phyloP scores from a whole-genome alignment of 2,888 invertebrate genomes.

The Meghimatium bilineatum region DNA sequence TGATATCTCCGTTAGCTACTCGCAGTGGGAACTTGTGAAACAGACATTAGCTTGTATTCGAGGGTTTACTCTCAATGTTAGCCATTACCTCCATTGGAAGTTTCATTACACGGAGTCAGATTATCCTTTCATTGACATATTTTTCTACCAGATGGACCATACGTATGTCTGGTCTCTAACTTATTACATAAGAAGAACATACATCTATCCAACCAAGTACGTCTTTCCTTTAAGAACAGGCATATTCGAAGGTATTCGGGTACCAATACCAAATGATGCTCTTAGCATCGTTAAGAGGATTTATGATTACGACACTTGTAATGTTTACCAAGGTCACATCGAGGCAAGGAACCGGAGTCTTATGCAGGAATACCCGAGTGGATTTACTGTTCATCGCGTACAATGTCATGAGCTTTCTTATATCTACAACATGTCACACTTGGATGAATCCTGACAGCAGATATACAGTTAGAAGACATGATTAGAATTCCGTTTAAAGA shows the following conservation, averaged over 20 bases:
- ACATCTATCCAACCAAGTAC: constrained; percentile 5
- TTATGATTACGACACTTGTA: constrained; percentile 23
- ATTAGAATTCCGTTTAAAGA: too few species aligned
- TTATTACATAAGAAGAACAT: constrained; percentile 26
- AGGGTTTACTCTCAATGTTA: background rate
- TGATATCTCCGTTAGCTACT: constrained; percentile 23
- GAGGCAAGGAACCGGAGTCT: constrained; percentile 89
- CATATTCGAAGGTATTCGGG: constrained; percentile 26
- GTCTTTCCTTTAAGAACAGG: constrained; percentile 31
- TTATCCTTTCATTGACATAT: constrained; percentile 38
- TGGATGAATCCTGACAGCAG: background rate
- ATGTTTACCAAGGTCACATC: constrained; percentile 82
- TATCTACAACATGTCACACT: constrained; percentile 29
- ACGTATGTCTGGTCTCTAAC: constrained; percentile 33
- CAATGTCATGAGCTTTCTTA: constrained; percentile 20
- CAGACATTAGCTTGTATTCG: constrained; percentile 14
- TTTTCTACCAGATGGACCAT: constrained; percentile 32
- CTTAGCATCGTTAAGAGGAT: constrained; percentile 18
- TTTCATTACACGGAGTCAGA: background rate
- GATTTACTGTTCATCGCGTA: background rate
- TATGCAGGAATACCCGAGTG: background rate
- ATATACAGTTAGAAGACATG: too few species aligned
- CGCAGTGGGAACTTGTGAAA: constrained; percentile 11
- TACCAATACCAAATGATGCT: constrained; percentile 19
- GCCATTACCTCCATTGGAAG: constrained; percentile 32